Evolutionary conservation across 2,113 vertebrate species (phyloP).

Genomic region (Microcebus murinus): DNA sequence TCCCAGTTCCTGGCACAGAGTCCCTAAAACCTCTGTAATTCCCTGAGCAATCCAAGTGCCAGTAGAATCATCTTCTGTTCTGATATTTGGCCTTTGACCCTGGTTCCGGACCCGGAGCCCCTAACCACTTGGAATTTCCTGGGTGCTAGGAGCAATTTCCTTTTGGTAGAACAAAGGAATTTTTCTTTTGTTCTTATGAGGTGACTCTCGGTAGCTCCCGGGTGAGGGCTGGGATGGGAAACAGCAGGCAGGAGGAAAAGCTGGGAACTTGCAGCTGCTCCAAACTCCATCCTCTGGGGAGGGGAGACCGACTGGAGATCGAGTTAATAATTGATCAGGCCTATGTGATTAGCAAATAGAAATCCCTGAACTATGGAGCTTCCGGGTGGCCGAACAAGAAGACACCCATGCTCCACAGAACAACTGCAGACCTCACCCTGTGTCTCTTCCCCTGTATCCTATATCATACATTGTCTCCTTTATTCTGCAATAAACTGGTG

Average conservation of each 20-base stretch:
- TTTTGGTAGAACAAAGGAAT: no score
- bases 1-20: background rate
- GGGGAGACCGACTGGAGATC: background rate
- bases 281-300: background rate
- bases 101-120: background rate
- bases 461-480: no score
- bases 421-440: no score
- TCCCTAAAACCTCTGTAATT: background rate
- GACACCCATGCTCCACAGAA: fast-evolving
- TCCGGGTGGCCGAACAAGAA: background rate
- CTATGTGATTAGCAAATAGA: no score
- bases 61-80: background rate
- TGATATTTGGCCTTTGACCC: no score
- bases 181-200: background rate
- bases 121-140: background rate
- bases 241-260: background rate
- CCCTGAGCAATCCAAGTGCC: background rate
- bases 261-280: no score
- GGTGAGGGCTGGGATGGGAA: no score
- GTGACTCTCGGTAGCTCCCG: no score
- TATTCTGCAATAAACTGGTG: no score
- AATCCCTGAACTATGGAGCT: background rate
- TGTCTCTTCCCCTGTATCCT: background rate
- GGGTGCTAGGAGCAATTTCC: background rate
- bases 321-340: background rate